Conservation (phyloP, 2,797 vertebrate species). For the Oryzias sinensis region DNA sequence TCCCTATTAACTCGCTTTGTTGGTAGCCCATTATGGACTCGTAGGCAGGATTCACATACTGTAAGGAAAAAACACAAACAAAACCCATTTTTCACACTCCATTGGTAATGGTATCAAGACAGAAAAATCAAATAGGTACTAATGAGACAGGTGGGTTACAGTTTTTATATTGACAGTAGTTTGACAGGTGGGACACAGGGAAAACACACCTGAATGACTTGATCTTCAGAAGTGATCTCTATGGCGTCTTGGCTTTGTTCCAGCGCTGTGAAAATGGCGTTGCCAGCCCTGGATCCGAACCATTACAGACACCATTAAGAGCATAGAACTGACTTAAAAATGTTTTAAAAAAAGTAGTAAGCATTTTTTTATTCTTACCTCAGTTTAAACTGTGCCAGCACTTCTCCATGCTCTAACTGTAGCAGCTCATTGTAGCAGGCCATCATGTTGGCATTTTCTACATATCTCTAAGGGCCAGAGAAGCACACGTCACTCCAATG, state of each 20-base stretch:
- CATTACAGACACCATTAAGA: constrained; percentile 10
- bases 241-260: constrained; percentile 98
- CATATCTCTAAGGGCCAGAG: constrained; percentile 83
- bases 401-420: constrained; percentile 92
- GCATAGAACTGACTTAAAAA: no score
- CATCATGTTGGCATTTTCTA: constrained; percentile 94
- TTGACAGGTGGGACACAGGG: not conserved
- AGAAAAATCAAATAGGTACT: no score
- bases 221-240: constrained; percentile 97
- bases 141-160: constrained; percentile 3
- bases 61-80: constrained; percentile 44
- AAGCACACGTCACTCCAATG: constrained; percentile 26
- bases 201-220: constrained; percentile 88
- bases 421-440: constrained; percentile 97
- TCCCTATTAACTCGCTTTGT: constrained; percentile 92
- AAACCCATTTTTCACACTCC: constrained; percentile 14
- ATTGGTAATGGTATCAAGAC: not conserved
- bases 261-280: constrained; percentile 93
- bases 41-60: constrained; percentile 98
- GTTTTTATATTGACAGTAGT: constrained; percentile 4
- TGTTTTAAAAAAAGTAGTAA: no score
- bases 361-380: constrained; percentile 76
- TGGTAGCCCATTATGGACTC: constrained; percentile 95
- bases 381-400: constrained; percentile 94
- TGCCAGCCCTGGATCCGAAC: constrained; percentile 84